Evolutionary conservation across 92 coral and sea anemone genomes (phyloP), one percentile per base, ranked within the genome.

Genomic region (Micromussa lordhowensis): DNA sequence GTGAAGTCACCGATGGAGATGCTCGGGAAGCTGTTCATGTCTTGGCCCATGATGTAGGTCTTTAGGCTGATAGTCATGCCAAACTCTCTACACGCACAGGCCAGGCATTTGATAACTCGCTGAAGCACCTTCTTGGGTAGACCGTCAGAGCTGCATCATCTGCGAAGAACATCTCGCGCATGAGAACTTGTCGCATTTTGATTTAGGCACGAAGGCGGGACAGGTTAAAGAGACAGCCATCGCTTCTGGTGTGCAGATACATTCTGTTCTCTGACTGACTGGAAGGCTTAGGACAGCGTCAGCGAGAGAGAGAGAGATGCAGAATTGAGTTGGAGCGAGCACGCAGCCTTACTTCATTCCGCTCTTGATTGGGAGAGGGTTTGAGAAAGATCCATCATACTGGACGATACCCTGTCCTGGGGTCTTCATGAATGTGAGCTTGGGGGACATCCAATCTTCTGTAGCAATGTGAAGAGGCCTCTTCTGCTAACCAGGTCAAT

Each of bases 31-130:
- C 9, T 7, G 68, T 63, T 81, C 24, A 57, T 73, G 15, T 89
- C 88, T 77, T 79, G 78, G 8, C 69, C 63, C 1, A 57, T 17
- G 64, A 80, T 38, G 48, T 75, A 86, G 26, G 89, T 89, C 86
- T 92, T 77, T 17, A 54, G 19, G 59, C 58, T 92, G 75, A 85
- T 80, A 74, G 75, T 84, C 6, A 86, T 57, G 59, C 91, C 91
- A 75, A 90, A 92, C 28, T 92, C 78, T 30, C 7, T 72, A 68
- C 88, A 85, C 13, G 86, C 88, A 5, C 40, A 28, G 11, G 90
- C 55, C 32, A 89, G 72, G 51, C 51, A 44, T 6, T 44, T 5
- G 51, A 44, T 44, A 0, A 44, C 12, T 44, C 12, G 12, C 51
- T 44, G 12, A 44, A 44, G 51, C 12, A 1, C 51, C 51, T 44